Conservation (phyloP, 2,113 vertebrate species). For the Bettongia penicillata region DNA sequence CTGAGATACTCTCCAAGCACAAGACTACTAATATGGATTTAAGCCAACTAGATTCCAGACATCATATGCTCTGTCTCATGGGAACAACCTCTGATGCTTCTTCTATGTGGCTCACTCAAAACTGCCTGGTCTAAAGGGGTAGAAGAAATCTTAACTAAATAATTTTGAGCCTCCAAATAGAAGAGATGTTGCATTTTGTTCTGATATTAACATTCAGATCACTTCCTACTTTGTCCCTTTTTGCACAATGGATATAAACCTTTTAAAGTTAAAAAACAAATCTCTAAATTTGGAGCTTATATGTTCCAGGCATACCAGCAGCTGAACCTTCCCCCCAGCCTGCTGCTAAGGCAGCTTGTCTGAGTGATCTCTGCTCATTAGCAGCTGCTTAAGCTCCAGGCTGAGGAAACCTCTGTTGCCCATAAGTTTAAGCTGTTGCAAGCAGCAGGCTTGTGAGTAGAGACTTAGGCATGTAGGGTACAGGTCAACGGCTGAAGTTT, state of each 20-base stretch:
- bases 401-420: neutral
- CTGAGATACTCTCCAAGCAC: neutral
- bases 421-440: neutral
- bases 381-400: neutral
- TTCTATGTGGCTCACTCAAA: slow-evolving; percentile 6
- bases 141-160: neutral
- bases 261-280: neutral
- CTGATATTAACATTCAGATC: neutral
- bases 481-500: neutral
- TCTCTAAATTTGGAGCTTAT: neutral
- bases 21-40: neutral
- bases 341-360: neutral
- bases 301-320: neutral
- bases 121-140: neutral
- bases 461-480: neutral
- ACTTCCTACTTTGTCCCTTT: neutral
- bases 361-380: neutral
- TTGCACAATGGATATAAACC: neutral
- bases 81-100: slow-evolving; percentile 5
- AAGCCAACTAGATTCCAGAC: slow-evolving; percentile 22
- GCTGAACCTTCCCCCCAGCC: neutral
- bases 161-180: neutral
- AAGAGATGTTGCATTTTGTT: neutral
- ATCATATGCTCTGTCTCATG: neutral
- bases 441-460: neutral